Evolutionary conservation across 2,888 invertebrate genomes (phyloP).

Genomic region (Pollenia labialis): DNA sequence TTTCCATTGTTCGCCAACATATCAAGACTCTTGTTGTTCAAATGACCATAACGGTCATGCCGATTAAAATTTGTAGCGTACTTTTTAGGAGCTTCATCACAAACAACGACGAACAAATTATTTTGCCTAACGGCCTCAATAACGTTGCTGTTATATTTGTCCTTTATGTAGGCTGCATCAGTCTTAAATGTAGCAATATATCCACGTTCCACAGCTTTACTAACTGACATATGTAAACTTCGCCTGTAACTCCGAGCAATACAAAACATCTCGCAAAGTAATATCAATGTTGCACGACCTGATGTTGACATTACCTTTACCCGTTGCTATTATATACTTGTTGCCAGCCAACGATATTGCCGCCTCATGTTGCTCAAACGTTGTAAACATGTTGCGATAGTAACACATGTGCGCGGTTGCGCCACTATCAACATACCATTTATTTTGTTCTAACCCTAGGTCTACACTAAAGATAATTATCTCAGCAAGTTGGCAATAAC

Average conservation of each 20-base stretch:
- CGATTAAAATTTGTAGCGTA: not conserved
- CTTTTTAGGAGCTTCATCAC: not conserved
- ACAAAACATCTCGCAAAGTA: slow-evolving; percentile 69
- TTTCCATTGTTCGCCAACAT: slow-evolving; percentile 62
- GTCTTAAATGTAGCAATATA: too few relatives aligned
- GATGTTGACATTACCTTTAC: slow-evolving; percentile 66
- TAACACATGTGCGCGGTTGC: slow-evolving; percentile 31
- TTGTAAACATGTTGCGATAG: slow-evolving; percentile 50
- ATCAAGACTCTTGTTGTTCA: slow-evolving; percentile 35
- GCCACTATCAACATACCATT: slow-evolving; percentile 71
- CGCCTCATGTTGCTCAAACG: slow-evolving; percentile 48
- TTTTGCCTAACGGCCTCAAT: too few relatives aligned
- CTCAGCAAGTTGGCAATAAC: too few relatives aligned
- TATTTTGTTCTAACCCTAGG: slow-evolving; percentile 30
- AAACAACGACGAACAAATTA: not conserved
- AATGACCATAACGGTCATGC: not conserved
- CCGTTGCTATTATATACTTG: slow-evolving; percentile 50
- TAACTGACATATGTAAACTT: slow-evolving; percentile 71
- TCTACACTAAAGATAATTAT: too few relatives aligned
- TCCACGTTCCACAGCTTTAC: slow-evolving; percentile 48
- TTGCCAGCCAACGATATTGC: slow-evolving; percentile 54
- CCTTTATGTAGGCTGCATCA: too few relatives aligned
- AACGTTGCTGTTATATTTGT: too few relatives aligned
- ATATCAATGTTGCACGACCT: slow-evolving; percentile 58
- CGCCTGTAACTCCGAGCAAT: slow-evolving; percentile 60